Base-by-base conservation (phyloP, 92 coral and sea anemone genomes). In the Virgularia gustaviana region DNA sequence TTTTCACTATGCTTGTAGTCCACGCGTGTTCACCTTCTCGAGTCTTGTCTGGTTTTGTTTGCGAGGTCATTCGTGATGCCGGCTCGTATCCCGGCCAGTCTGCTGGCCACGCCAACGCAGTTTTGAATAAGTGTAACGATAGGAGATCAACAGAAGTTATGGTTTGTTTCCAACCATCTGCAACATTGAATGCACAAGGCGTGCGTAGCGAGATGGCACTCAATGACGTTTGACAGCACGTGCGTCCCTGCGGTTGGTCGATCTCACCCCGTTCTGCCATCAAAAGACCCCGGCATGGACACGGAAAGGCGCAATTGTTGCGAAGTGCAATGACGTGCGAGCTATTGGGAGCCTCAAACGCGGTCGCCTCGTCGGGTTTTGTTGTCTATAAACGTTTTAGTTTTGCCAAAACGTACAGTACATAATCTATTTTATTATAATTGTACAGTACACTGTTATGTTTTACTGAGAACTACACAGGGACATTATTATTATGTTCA, bases 181-280 rank as follows among this genome's bases (percentile, higher is more conserved):
- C 15, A n/a, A n/a, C n/a, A 5, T 52, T 22, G 30, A 52, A 15
- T 47, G 55, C 55, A 15, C 5, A 47, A 47, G 28, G 58, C 58
- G 58, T 52, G 58, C 6, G 29, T 8, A 7, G 45, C 45, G 5
- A 12, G 30, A 33, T 33, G 28, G 31, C 8, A 52, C 58, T 52
- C 29, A 3, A 1, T 9, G 28, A 9, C 2, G 29, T n/a, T n/a
- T 9, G 29, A 3, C 31, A 12, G 30, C 58, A 52, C 58, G 58
- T 52, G 58, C 58, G 30, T 15, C 58, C 6, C 58, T 1, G 13
- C 58, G 58, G 58, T 52, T 28, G 58, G 58, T 52, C 58, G 13
- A 8, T 39, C 9, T 8, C 30, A 52, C 58, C 31, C 22, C 22
- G 22, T 33, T 12, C 1, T 33, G 7, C 3, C 29, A 22, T 28